Evolutionary conservation across 1,140 invertebrate species (phyloP), one percentile per base, ranked within the genome.

Genomic region (Homalodisca vitripennis): DNA sequence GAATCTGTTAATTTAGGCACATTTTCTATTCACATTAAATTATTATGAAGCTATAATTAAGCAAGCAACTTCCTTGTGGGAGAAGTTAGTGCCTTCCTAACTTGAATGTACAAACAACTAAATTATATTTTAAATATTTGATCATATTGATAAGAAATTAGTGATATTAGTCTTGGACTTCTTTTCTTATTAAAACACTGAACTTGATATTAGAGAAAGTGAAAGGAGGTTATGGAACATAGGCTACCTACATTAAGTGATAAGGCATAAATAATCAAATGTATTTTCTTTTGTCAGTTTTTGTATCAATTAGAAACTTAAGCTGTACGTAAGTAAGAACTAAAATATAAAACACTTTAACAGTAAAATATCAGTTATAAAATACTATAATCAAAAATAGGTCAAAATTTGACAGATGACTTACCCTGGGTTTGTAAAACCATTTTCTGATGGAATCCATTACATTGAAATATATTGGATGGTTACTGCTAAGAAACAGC

Each of bases 381-480:
- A n/a, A n/a, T n/a, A n/a, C n/a, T n/a, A n/a, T n/a, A 41, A 17
- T 17, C 6, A 41, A 10, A 60, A 60, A 3, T 60, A 60, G 55
- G 55, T 60, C 55, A 60, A n/a, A 60, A 27, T 6, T 60, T 22
- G 6, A 60, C 63, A 47, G 32, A 77, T 75, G 75, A 82, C 82
- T 83, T 84, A 94, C 92, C 89, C 93, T 93, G 75, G 92, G 92
- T 83, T 89, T 92, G 82, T 93, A 94, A 78, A 95, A 90, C 92
- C 92, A 95, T 84, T 92, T 94, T 83, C 92, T 85, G 76, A 95
- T 84, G 74, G 92, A 94, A 84, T 94, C 91, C 92, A 95, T 94
- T 74, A 79, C 79, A 14, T 64, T 24, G 41, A 32, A 32, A 24
- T 66, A 65, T 60, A 69, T 60, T 34, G 48, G 29, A 64, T 30